Evolutionary conservation across 2,113 vertebrate species (phyloP).

Genomic region (Noctilio leporinus): DNA sequence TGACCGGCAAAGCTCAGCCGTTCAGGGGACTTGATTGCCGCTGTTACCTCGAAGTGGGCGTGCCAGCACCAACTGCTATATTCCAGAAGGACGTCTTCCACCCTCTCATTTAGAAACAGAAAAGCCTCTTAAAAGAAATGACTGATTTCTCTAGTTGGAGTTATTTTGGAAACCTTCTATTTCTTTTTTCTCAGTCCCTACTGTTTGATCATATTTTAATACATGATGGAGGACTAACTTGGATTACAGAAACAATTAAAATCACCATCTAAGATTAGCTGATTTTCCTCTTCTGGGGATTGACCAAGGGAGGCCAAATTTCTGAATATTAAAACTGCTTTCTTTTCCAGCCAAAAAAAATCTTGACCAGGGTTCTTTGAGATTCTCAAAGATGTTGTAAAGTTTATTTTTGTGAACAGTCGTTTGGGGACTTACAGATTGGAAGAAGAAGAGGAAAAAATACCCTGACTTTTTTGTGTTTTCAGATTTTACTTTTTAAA

Average conservation of each 20-base stretch:
- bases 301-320: slow-evolving; percentile 35
- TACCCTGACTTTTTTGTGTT: background rate
- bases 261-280: slow-evolving; percentile 61
- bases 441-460: background rate
- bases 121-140: slow-evolving; percentile 61
- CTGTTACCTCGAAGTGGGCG: slow-evolving; percentile 65
- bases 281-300: slow-evolving; percentile 44
- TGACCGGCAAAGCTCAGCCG: slow-evolving; percentile 52
- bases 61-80: slow-evolving; percentile 71
- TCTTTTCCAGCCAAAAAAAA: slow-evolving; percentile 59
- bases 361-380: slow-evolving; percentile 26
- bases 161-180: slow-evolving; percentile 44
- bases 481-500: slow-evolving; percentile 20
- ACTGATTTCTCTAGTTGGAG: slow-evolving; percentile 7
- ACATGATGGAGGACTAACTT: slow-evolving; percentile 6
- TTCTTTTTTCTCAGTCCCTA: slow-evolving; percentile 12
- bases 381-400: slow-evolving; percentile 61
- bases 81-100: slow-evolving; percentile 72
- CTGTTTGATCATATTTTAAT: slow-evolving; percentile 45
- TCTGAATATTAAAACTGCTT: slow-evolving; percentile 70
- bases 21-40: slow-evolving; percentile 26
- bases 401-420: slow-evolving; percentile 59
- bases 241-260: slow-evolving; percentile 51
- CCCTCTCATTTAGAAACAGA: slow-evolving; percentile 76
- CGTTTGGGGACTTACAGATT: slow-evolving; percentile 24